Conservation (phyloP, 2,888 invertebrate species). For the Diadegma fenestrale region DNA sequence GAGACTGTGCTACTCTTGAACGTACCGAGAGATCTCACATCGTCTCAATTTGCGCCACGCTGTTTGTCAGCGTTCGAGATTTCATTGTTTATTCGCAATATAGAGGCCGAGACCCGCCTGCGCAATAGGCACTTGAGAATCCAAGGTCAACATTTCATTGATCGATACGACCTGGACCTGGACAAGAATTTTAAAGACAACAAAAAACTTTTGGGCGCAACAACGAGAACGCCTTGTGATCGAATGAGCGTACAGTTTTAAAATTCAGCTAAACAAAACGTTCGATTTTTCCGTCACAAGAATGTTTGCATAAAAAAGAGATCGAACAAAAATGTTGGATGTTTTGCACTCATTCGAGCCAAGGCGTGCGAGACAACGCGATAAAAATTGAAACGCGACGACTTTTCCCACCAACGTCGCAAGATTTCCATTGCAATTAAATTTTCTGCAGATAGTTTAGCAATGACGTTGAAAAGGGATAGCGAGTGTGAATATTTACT, state of each 20-base stretch:
- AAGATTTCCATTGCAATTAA: background rate
- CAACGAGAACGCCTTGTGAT: constrained; percentile 43
- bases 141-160: constrained; percentile 40
- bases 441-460: background rate
- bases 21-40: constrained; percentile 74
- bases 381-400: background rate
- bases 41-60: constrained; percentile 81
- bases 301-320: background rate
- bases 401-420: background rate
- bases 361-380: background rate
- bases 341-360: background rate
- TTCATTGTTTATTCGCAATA: constrained; percentile 45
- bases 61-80: constrained; percentile 80
- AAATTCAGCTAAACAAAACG: too few relatives aligned
- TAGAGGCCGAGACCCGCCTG: constrained; percentile 77
- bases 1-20: constrained; percentile 84
- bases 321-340: background rate
- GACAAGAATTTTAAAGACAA: constrained; percentile 37
- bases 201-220: background rate
- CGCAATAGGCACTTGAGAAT: constrained; percentile 81
- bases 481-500: background rate
- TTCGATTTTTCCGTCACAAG: too few relatives aligned
- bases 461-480: background rate
- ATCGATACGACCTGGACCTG: constrained; percentile 52
- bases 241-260: constrained; percentile 61